Evolutionary conservation across 2,113 vertebrate genomes (phyloP).

Genomic region (Corythornis cristatus): DNA sequence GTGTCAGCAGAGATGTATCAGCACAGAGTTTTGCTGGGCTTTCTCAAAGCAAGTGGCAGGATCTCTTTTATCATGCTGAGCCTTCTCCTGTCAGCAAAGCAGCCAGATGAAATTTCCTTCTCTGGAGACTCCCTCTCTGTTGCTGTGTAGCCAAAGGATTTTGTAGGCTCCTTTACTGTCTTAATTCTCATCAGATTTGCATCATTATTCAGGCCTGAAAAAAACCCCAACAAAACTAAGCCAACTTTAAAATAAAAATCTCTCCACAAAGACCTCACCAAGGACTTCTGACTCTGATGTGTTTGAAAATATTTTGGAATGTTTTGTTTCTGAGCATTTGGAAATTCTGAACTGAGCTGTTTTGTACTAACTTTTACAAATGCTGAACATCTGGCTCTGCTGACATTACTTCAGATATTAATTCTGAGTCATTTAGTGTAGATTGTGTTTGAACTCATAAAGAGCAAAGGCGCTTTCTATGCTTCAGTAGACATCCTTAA

Average conservation of each 20-base stretch:
- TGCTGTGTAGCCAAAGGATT: constrained; percentile 65
- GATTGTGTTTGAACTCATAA: not conserved
- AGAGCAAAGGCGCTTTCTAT: not conserved
- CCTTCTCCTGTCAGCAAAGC: constrained; percentile 74
- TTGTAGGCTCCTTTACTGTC: constrained; percentile 49
- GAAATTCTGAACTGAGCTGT: not conserved
- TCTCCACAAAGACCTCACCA: not conserved
- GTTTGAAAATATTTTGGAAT: not conserved
- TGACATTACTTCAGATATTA: constrained; percentile 4
- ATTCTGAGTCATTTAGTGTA: not conserved
- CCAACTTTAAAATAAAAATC: constrained; percentile 1
- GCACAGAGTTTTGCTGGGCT: constrained; percentile 22
- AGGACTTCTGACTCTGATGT: not conserved
- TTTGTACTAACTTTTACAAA: constrained; percentile 8
- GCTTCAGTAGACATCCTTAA: not conserved
- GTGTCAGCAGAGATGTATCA: constrained; percentile 66
- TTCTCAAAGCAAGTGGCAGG: constrained; percentile 71
- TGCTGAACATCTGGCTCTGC: constrained; percentile 13
- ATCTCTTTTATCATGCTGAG: constrained; percentile 76
- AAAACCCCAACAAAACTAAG: not conserved
- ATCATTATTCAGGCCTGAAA: constrained; percentile 10
- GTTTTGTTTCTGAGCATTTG: constrained; percentile 24
- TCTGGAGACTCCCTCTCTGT: constrained; percentile 49
- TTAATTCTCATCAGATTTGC: constrained; percentile 63
- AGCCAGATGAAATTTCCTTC: constrained; percentile 73